Conservation (phyloP, 2,888 invertebrate genomes). For the Malthinus flaveolus region DNA sequence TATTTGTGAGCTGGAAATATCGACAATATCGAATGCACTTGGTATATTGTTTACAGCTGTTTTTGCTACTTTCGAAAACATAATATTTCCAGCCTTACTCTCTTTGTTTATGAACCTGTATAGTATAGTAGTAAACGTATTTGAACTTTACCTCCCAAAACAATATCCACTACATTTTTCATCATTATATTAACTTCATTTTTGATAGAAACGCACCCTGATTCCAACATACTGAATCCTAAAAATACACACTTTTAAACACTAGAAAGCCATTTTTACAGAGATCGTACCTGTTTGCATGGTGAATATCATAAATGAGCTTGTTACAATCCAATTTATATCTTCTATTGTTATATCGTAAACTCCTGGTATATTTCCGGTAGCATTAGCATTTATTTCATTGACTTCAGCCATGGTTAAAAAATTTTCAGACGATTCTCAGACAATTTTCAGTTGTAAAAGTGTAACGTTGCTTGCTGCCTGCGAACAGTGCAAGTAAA, state of each 20-base stretch:
- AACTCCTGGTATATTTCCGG: conserved; percentile 27
- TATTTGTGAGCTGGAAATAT: no score
- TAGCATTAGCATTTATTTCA: not conserved
- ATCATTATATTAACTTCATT: conserved; percentile 98
- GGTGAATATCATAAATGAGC: conserved; percentile 88
- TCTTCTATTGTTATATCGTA: conserved; percentile 76
- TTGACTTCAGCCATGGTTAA: not conserved
- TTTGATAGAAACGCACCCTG: conserved; percentile 89
- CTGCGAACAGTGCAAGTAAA: conserved; percentile 25
- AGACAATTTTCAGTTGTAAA: no score
- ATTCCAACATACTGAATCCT: conserved; percentile 94
- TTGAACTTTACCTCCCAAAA: conserved; percentile 75
- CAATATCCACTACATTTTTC: conserved; percentile 93
- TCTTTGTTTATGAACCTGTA: no score
- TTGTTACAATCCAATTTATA: conserved; percentile 86
- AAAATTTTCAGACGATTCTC: not conserved
- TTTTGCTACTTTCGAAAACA: not conserved
- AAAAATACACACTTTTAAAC: conserved; percentile 29
- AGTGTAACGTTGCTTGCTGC: no score
- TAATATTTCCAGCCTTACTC: not conserved
- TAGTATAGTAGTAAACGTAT: no score
- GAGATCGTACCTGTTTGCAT: conserved; percentile 81
- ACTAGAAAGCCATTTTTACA: conserved; percentile 2
- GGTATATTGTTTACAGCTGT: not conserved
- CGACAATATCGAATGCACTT: not conserved